Conservation (phyloP, 2,888 invertebrate genomes). For the Drosophila seclusa region DNA sequence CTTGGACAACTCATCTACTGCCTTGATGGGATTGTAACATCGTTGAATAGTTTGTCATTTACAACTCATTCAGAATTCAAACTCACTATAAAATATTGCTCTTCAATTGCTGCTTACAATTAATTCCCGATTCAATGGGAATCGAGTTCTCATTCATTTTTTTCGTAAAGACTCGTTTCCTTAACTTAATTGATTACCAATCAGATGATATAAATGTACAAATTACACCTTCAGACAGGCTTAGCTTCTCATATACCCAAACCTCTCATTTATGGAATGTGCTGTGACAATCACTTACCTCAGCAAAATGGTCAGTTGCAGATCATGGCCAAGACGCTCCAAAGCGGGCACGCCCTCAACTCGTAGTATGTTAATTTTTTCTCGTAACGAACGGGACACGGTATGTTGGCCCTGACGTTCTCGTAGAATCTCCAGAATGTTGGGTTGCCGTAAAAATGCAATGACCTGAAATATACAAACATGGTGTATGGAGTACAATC, state of each 20-base stretch:
- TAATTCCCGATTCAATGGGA: background rate
- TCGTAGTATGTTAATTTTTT: slow-evolving; percentile 94
- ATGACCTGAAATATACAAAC: slow-evolving; percentile 88
- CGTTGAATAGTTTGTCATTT: background rate
- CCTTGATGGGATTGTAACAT: background rate
- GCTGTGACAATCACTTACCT: slow-evolving; percentile 88
- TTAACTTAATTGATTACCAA: background rate
- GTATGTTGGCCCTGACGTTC: slow-evolving; percentile 91
- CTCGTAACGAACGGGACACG: slow-evolving; percentile 90
- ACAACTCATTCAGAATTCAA: background rate
- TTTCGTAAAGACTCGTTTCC: background rate
- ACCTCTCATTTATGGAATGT: background rate
- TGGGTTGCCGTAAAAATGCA: slow-evolving; percentile 97
- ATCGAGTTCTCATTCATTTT: background rate
- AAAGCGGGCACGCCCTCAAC: slow-evolving; percentile 95
- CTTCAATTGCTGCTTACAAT: background rate
- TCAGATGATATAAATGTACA: background rate
- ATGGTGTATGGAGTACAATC: background rate
- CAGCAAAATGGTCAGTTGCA: slow-evolving; percentile 95
- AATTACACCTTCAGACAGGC: background rate
- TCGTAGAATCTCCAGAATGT: slow-evolving; percentile 95
- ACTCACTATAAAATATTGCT: background rate
- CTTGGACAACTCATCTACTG: background rate
- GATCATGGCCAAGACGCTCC: slow-evolving; percentile 94
- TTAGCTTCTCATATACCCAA: background rate